Conservation (phyloP, 2,888 invertebrate species). For the Thecocarcelia acutangulata region DNA sequence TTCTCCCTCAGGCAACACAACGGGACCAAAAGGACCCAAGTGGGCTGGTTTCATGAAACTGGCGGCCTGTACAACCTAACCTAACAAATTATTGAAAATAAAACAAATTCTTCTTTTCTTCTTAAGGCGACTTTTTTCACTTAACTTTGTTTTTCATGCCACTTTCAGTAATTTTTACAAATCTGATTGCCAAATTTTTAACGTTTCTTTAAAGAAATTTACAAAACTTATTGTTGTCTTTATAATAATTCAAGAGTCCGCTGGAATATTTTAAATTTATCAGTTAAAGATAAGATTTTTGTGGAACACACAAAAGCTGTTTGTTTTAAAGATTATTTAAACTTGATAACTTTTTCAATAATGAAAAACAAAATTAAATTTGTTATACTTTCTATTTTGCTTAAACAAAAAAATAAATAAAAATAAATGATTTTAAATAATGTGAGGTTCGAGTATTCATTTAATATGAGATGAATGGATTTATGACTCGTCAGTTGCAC, state of each 20-base stretch:
- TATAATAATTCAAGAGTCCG: slow-evolving; percentile 1
- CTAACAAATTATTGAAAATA: too few relatives aligned
- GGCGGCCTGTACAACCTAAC: too few relatives aligned
- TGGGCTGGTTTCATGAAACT: too few relatives aligned
- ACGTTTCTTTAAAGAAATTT: too few relatives aligned
- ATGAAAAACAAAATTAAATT: neutral
- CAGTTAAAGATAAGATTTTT: neutral
- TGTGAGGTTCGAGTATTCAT: neutral
- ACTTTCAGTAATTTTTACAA: too few relatives aligned
- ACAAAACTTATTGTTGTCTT: neutral
- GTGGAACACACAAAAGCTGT: neutral
- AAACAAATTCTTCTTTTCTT: too few relatives aligned
- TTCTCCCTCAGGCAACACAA: too few relatives aligned
- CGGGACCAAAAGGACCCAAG: too few relatives aligned
- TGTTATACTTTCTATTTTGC: slow-evolving; percentile 30
- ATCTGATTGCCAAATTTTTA: too few relatives aligned
- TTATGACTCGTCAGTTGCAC: slow-evolving; percentile 16
- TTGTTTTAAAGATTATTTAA: neutral
- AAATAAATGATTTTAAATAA: neutral
- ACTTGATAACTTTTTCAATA: neutral
- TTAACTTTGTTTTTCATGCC: too few relatives aligned
- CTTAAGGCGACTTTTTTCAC: too few relatives aligned
- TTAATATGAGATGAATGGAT: slow-evolving; percentile 1
- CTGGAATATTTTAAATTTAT: neutral
- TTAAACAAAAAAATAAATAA: too few relatives aligned